Percentiles rank a stretch among this genome's conserved stretches.
phyloP scores from a whole-genome alignment of 2,888 invertebrate species.

The Neoascia interrupta region DNA sequence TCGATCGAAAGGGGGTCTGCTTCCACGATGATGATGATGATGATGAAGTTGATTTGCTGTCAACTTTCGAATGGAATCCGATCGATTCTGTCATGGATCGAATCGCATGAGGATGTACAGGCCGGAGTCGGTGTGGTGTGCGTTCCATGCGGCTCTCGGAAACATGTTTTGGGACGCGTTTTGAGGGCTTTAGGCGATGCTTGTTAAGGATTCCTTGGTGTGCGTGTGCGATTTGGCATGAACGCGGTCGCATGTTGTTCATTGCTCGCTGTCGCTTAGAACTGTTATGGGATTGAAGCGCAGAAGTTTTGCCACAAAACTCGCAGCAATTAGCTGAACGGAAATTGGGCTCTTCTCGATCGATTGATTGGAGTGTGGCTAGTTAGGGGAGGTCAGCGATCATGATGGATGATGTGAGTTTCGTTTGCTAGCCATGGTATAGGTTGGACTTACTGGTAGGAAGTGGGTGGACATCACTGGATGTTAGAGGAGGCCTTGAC shows the following conservation, averaged over 20 bases:
- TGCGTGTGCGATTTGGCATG: constrained; percentile 26
- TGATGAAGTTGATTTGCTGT: constrained; percentile 70
- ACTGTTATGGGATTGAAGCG: constrained; percentile 25
- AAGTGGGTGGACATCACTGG: no score
- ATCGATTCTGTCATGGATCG: constrained; percentile 68
- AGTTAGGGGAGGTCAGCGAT: constrained; percentile 2
- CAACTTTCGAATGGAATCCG: constrained; percentile 68
- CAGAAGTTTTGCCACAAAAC: constrained; percentile 29
- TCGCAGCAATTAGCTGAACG: constrained; percentile 52
- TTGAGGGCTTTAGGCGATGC: constrained; percentile 67
- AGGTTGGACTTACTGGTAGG: no score
- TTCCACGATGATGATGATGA: constrained; percentile 39
- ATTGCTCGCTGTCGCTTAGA: constrained; percentile 26
- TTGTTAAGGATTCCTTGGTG: constrained; percentile 55
- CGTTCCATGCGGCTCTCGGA: constrained; percentile 7
- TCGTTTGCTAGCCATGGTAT: no score
- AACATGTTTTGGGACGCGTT: constrained; percentile 67
- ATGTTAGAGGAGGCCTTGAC: no score
- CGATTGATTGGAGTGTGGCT: constrained; percentile 33
- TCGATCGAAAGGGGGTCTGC: constrained; percentile 27
- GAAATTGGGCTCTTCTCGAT: constrained; percentile 44
- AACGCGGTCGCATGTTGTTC: constrained; percentile 12
- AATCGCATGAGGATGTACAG: constrained; percentile 62
- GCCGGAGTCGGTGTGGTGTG: constrained; percentile 8
- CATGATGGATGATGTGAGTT: not conserved